Evolutionary conservation across 2,888 invertebrate species (phyloP).

Genomic region (Cybosia mesomella): DNA sequence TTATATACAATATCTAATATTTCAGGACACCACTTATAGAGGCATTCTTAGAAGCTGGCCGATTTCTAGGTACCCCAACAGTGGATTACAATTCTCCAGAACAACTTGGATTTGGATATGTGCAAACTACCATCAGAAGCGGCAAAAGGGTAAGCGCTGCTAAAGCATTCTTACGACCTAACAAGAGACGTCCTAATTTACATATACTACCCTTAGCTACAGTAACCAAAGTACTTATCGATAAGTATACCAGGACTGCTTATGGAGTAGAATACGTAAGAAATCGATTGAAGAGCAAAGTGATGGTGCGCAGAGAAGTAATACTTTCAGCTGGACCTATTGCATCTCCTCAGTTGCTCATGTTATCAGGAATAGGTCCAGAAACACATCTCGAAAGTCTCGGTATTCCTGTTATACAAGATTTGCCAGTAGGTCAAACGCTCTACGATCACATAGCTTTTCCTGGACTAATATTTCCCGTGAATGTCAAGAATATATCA

Average conservation of each 20-base stretch:
- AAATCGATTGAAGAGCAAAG: conserved; percentile 72
- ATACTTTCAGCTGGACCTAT: conserved; percentile 92
- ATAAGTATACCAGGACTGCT: conserved; percentile 77
- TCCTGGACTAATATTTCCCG: conserved; percentile 89
- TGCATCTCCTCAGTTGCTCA: conserved; percentile 93
- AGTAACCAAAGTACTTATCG: conserved; percentile 86
- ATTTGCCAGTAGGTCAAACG: conserved; percentile 89
- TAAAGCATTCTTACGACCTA: conserved; percentile 87
- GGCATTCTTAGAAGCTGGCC: conserved; percentile 89
- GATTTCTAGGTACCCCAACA: conserved; percentile 88
- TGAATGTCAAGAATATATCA: conserved; percentile 70
- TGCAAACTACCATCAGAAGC: conserved; percentile 87
- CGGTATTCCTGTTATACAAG: conserved; percentile 85
- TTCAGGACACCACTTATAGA: conserved; percentile 83
- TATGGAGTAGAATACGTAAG: conserved; percentile 86
- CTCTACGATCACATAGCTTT: conserved; percentile 89
- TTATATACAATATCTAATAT: neutral
- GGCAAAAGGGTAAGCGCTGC: conserved; percentile 88
- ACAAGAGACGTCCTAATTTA: conserved; percentile 84
- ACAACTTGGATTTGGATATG: conserved; percentile 86
- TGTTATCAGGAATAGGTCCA: conserved; percentile 92
- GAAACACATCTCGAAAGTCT: conserved; percentile 83
- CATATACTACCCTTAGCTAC: conserved; percentile 85
- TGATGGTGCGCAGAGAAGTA: conserved; percentile 89
- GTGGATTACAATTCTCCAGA: conserved; percentile 90